These are phyloP conservation scores for Philereme vetulata DNA, from an alignment of 2,888 invertebrate species.

Conservation along the genomic window DNA sequence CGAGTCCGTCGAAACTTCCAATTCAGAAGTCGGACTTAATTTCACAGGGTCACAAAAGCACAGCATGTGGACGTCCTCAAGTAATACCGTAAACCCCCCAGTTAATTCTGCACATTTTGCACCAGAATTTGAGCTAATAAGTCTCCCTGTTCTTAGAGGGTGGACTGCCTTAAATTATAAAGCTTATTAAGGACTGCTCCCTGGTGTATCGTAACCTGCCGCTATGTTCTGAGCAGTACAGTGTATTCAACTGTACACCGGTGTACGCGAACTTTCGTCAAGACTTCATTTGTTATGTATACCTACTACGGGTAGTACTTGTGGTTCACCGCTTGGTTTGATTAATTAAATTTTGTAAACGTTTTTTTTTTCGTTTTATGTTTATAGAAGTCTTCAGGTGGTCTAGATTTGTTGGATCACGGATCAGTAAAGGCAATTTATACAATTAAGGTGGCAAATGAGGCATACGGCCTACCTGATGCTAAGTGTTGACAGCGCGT, in stretches of 20 bases:
- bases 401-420: conserved; percentile 15
- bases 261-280: conserved; percentile 50
- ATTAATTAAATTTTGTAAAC: conserved; percentile 58
- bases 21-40: conserved; percentile 26
- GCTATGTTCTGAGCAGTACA: conserved; percentile 51
- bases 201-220: conserved; percentile 69
- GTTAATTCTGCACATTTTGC: conserved; percentile 57
- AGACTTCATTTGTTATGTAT: conserved; percentile 57
- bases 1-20: conserved; percentile 18
- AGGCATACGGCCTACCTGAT: too few species aligned
- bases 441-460: too few species aligned
- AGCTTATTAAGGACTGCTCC: conserved; percentile 79
- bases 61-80: conserved; percentile 25
- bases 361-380: conserved; percentile 41
- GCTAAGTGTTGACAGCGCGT: too few species aligned
- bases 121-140: conserved; percentile 60
- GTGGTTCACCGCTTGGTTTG: conserved; percentile 44
- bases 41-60: conserved; percentile 22
- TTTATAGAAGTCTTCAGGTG: conserved; percentile 23
- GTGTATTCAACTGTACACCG: conserved; percentile 51
- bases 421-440: not conserved
- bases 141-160: conserved; percentile 57
- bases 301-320: conserved; percentile 20
- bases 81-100: conserved; percentile 46
- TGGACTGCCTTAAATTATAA: conserved; percentile 75